Base-by-base conservation (phyloP, 2,797 vertebrate species). In the Crocidura indochinensis region DNA sequence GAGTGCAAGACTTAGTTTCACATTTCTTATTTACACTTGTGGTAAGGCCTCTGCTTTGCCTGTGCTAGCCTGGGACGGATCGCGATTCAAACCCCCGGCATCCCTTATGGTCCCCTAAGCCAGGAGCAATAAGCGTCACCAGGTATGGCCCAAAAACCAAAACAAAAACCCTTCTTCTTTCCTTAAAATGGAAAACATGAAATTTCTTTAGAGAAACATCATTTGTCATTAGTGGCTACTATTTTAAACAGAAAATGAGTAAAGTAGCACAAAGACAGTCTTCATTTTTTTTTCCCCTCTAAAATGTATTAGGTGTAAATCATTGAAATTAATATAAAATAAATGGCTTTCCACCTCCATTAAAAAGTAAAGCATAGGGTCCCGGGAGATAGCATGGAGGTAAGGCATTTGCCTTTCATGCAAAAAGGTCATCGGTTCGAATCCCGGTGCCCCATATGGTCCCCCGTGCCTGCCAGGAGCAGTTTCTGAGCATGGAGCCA, bases 171-270 rank as follows among this genome's bases (percentile, higher is more conserved):
- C 5, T 38, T 38, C 38, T 82, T 11, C 81, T 78, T 76, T 74
- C 80, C 81, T 92, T 87, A 38, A 38, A 89, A 87, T 88, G 27
- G 29, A 69, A 89, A 94, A 87, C 49, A 27, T 17, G 38, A 51
- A 5, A 74, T 88, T 31, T 74, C 71, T 84, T 90, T 78, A 81
- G 31, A 88, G 65, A 81, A 86, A 22, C 46, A 17, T 38, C 56
- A 83, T 89, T 74, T 75, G 51, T 87, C 72, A 44, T 71, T 73
- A 90, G 22, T 47, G 10, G 47, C 76, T 72, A 17, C 80, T 85
- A 26, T 91, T 94, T 94, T 60, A 84, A 68, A 93, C n/a, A 10
- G 17, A 91, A 80, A 92, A 67, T 10, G 64, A 83, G 38, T 79
- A 74, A 38, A 60, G 19, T 76, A 76, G 20, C 46, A 77, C 62